Evolutionary conservation across 2,888 invertebrate species (phyloP).

Genomic region (Nephrotoma flavescens): DNA sequence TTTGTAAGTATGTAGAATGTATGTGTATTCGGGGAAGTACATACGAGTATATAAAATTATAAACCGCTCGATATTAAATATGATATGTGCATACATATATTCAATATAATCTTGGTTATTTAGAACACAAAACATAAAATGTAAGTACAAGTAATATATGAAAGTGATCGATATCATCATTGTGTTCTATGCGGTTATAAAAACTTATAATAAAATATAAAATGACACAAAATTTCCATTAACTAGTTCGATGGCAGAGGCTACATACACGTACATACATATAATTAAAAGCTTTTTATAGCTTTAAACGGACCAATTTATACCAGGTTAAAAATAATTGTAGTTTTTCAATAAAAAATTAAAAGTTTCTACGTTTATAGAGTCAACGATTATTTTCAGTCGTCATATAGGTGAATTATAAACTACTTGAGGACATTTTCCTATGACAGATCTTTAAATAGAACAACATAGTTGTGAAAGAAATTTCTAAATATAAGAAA

Average conservation of each 20-base stretch:
- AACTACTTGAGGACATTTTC: no score
- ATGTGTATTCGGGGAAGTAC: background rate
- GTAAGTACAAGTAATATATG: background rate
- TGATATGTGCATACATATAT: background rate
- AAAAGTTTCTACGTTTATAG: no score
- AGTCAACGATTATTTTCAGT: no score
- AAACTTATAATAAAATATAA: background rate
- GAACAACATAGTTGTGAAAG: no score
- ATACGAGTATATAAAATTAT: background rate
- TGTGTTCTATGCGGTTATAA: background rate
- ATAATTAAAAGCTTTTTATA: background rate
- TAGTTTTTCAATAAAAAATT: no score
- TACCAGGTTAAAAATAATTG: no score
- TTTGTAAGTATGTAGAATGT: background rate
- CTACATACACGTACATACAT: background rate
- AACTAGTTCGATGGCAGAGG: background rate
- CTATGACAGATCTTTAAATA: no score
- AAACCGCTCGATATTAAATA: background rate
- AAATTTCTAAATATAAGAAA: no score
- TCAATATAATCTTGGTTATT: background rate
- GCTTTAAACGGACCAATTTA: background rate
- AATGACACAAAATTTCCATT: background rate
- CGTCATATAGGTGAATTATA: no score
- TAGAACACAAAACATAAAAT: background rate
- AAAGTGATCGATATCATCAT: background rate